These are phyloP conservation scores for Vireo altiloquus DNA, from an alignment of 2,113 vertebrate genomes.

Conservation along the genomic window DNA sequence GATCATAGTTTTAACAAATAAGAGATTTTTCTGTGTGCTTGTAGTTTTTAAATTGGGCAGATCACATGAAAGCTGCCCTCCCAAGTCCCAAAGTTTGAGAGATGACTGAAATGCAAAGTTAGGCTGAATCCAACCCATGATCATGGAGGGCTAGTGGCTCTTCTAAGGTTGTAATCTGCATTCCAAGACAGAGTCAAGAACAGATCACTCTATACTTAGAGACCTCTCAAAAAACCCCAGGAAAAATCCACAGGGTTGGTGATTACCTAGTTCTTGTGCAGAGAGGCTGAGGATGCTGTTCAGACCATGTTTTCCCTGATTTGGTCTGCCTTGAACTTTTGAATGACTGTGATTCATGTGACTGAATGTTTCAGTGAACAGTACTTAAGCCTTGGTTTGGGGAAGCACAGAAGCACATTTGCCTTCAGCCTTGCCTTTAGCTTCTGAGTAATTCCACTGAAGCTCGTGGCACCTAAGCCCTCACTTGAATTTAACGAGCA, in stretches of 20 bases:
- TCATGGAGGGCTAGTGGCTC: background rate
- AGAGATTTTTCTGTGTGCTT: background rate
- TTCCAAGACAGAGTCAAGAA: background rate
- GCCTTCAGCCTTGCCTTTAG: background rate
- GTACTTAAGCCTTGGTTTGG: background rate
- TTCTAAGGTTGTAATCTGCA: background rate
- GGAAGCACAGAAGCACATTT: background rate
- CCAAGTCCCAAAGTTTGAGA: background rate
- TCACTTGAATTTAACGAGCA: background rate
- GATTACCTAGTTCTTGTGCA: background rate
- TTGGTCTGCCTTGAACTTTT: background rate
- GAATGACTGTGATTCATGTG: background rate
- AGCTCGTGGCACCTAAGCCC: background rate
- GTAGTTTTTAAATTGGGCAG: background rate
- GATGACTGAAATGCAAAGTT: background rate
- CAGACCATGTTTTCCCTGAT: background rate
- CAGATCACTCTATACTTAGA: accelerated
- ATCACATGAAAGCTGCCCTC: background rate
- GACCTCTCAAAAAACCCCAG: background rate
- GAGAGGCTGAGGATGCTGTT: background rate
- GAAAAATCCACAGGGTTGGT: background rate
- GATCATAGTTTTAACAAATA: background rate
- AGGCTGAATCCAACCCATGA: background rate
- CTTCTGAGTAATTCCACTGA: background rate
- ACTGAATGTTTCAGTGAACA: background rate